Percentiles rank a stretch among this genome's conserved stretches.
Evolutionary conservation across 2,113 vertebrate genomes (phyloP).

Genomic region (Periophthalmodon schlosseri): DNA sequence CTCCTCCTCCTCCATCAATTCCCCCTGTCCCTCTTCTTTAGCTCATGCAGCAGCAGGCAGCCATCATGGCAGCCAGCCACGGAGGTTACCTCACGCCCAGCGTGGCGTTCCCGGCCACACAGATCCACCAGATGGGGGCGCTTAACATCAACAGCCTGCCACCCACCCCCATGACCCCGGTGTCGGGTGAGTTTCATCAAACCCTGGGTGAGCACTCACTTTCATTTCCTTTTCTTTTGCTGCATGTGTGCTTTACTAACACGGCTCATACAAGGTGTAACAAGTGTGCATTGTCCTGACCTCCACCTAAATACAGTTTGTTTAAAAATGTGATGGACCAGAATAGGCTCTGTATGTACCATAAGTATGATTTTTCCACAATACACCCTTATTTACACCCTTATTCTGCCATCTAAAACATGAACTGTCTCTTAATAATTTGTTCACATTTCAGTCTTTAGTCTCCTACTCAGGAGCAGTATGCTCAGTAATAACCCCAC

Average conservation of each 20-base stretch:
- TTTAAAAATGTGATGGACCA: not conserved
- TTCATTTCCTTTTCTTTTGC: slow-evolving; percentile 61
- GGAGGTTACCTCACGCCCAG: slow-evolving; percentile 94
- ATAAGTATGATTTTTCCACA: not conserved
- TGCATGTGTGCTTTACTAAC: slow-evolving; percentile 12
- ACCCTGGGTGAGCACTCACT: slow-evolving; percentile 76
- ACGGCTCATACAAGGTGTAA: not conserved
- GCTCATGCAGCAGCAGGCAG: slow-evolving; percentile 99
- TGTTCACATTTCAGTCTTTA: not conserved
- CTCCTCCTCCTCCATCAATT: slow-evolving; percentile 42
- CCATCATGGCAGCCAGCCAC: slow-evolving; percentile 93
- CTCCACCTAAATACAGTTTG: too few relatives aligned
- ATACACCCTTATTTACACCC: not conserved
- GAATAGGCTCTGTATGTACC: not conserved
- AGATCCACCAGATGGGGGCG: slow-evolving; percentile 97
- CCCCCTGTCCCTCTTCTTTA: slow-evolving; percentile 73
- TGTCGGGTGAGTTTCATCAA: slow-evolving; percentile 86
- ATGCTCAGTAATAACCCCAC: not conserved
- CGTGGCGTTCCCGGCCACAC: slow-evolving; percentile 90
- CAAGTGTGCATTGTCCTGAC: not conserved
- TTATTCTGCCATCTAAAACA: not conserved
- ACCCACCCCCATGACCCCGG: slow-evolving; percentile 83
- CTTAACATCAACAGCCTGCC: slow-evolving; percentile 96
- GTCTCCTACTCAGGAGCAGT: not conserved
- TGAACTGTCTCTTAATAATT: not conserved